A percentile compares a stretch with the other conserved stretches of the same genome.
These are phyloP conservation scores for Lytechinus pictus DNA, from an alignment of 35 echinoderm and acorn worm species.

Conservation along the genomic window DNA sequence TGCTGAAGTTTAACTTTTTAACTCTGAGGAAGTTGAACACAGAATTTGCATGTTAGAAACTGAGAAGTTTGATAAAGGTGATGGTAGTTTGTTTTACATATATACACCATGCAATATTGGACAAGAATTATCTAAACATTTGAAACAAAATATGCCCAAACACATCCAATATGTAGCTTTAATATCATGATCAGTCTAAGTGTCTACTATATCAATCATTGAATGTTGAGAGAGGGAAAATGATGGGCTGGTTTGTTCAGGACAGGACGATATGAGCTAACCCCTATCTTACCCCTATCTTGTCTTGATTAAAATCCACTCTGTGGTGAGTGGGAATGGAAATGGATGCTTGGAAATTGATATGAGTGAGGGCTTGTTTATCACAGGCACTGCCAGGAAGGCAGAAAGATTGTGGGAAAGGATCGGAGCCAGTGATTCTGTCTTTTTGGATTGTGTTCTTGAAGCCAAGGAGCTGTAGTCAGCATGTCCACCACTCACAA, in stretches of 20 bases:
- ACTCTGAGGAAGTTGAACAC: no score
- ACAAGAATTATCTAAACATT: not conserved
- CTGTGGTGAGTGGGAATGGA: not conserved
- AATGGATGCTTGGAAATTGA: conserved; percentile 3
- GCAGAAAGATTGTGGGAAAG: not conserved
- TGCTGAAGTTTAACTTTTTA: no score
- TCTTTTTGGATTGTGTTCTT: not conserved
- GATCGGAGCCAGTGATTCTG: not conserved
- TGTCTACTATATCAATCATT: conserved; percentile 6
- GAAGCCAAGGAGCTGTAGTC: not conserved
- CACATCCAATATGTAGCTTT: not conserved
- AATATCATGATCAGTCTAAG: conserved; percentile 19
- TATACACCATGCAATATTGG: no score
- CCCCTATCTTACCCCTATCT: conserved; percentile 8
- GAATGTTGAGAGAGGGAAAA: not conserved
- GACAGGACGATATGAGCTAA: not conserved
- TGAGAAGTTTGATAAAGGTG: no score
- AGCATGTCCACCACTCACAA: not conserved
- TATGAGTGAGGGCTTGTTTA: not conserved
- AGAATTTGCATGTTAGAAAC: no score
- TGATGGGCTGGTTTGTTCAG: not conserved
- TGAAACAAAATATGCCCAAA: not conserved
- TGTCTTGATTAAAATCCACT: conserved; percentile 19
- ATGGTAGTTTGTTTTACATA: no score
- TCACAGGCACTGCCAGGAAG: not conserved